These are phyloP conservation scores for Epizoanthus rinbou DNA, from an alignment of 92 coral and sea anemone species.

Conservation along the genomic window DNA sequence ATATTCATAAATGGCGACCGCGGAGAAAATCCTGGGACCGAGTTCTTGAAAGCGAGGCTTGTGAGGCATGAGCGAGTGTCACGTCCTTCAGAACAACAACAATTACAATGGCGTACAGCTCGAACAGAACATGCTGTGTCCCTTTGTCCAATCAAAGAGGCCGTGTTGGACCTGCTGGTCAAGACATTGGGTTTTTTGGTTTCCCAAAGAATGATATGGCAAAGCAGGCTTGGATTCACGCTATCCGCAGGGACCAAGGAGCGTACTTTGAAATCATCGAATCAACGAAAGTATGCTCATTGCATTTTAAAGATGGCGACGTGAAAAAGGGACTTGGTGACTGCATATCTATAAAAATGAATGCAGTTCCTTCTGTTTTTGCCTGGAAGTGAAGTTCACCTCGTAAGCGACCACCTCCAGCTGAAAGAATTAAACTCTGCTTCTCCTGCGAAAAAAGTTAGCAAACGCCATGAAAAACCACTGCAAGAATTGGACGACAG, in stretches of 20 bases:
- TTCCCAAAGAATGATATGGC: not conserved
- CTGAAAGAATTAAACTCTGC: not conserved
- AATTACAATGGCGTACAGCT: not conserved
- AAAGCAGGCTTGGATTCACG: constrained; percentile 11
- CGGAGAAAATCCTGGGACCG: no score
- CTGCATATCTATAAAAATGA: constrained; percentile 8
- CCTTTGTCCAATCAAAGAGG: constrained; percentile 35
- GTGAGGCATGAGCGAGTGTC: no score
- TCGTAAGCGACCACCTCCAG: constrained; percentile 35
- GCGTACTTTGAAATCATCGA: not conserved
- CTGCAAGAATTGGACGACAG: no score
- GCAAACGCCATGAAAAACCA: not conserved
- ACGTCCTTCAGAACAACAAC: not conserved
- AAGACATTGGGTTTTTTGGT: not conserved
- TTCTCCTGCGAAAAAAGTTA: not conserved
- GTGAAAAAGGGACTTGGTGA: constrained; percentile 45
- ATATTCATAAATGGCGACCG: no score
- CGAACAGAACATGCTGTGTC: constrained; percentile 20
- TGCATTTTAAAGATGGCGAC: constrained; percentile 56
- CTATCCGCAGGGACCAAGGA: constrained; percentile 10
- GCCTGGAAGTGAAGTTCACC: constrained; percentile 35
- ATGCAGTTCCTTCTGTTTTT: constrained; percentile 48
- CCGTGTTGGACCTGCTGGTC: not conserved
- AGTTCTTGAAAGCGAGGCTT: no score
- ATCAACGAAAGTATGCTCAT: constrained; percentile 61